Base-by-base conservation (phyloP, 2,888 invertebrate species). In the Ischnura elegans region DNA sequence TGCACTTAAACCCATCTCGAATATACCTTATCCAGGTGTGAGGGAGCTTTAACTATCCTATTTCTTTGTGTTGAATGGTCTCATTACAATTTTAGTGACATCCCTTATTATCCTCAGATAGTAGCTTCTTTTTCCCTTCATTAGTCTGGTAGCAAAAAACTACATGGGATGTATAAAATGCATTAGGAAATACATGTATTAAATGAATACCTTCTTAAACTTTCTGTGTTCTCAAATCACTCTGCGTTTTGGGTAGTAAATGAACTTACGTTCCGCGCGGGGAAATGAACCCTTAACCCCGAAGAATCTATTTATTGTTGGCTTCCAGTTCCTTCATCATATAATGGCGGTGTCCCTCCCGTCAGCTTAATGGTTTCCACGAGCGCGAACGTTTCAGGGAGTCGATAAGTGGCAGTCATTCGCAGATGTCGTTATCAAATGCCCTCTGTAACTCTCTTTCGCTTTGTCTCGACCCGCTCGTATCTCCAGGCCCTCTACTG, bases 321-420 rank as follows among this genome's bases (percentile, higher is more conserved):
- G 45, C 86, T 25, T 86, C 21, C 45, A 6, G n/a, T 45, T 43
- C 45, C 86, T 19, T n/a, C 13, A 55, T 42, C 61, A n/a, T 43
- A 25, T 42, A 55, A 25, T 42, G 13, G 43, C 43, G 66, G 25
- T 61, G 55, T 42, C 61, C 55, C 61, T 51, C 43, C 90, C n/a
- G 66, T 43, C 55, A 61, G 19, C 55, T 21, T 25, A 43, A 61
- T 61, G 90, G 61, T 43, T 61, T 55, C n/a, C 61, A 43, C 45
- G 90, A 36, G 43, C 90, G 66, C 90, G 61, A 29, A 90, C 61
- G 90, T 90, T 90, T 43, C 90, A 4, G 36, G 45, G 55, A 90
- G 90, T 90, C 90, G 90, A 90, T 90, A 90, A 90, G 90, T 66
- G 61, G 90, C 90, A 55, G 90, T 90, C 90, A 90, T 90, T 90